Evolutionary conservation across 2,888 invertebrate genomes (phyloP), one percentile per base, ranked within the genome.

Genomic region (Hypomecis punctinalis): DNA sequence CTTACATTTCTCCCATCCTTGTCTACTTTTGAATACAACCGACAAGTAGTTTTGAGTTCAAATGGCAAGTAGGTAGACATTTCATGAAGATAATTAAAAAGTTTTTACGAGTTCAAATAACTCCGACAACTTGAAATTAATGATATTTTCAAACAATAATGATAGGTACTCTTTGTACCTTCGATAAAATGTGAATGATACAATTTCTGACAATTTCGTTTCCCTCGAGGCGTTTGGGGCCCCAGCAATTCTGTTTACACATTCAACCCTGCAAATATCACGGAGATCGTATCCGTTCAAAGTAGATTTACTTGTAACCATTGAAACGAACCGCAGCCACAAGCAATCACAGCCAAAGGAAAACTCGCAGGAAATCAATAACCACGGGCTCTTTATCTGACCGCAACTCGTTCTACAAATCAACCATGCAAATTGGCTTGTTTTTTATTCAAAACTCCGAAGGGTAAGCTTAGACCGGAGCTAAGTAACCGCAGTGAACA

Each of bases 391-490:
- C 73, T 63, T 60, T 76, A 74, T 77, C 74, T 70, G 73, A 72
- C 76, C 74, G 68, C 73, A 62, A 68, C 70, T 72, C 63, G 67
- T 66, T 68, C 71, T 46, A 74, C 71, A 76, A 80, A 82, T 83
- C 76, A 76, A 69, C 57, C 63, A 84, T 80, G 81, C 76, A 82
- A 83, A 85, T 82, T 68, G 76, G 61, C 67, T 77, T 66, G 74
- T 82, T 79, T 76, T 80, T 82, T 78, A 79, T 80, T 81, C 73
- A 81, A 66, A 62, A 37, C 40, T 53, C 70, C 63, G 39, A 62
- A 48, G 57, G 47, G 39, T 47, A 39, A 43, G n/a, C 57, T 56
- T 13, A 10, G 13, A 49, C n/a, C 36, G 42, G 11, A 23, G 10
- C 13, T 10, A 23, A 7, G 23, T 23, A 33, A 7, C 6, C 13